Evolutionary conservation across 2,113 vertebrate species (phyloP).

Genomic region (Galemys pyrenaicus): DNA sequence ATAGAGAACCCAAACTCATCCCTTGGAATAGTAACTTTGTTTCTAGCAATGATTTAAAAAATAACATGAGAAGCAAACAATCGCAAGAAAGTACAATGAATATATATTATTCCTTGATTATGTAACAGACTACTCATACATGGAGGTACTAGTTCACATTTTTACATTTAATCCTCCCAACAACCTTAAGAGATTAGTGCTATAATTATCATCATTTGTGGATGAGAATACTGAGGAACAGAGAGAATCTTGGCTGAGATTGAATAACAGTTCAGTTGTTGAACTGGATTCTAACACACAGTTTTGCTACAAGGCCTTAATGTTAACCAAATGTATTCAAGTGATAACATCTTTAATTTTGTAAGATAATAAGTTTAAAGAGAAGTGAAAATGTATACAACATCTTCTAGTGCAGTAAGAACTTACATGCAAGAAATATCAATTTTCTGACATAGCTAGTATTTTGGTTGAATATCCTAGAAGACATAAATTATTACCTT

Average conservation of each 20-base stretch:
- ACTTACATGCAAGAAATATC: conserved; percentile 32
- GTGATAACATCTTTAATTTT: neutral
- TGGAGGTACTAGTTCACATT: neutral
- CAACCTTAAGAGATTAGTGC: neutral
- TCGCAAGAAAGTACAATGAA: neutral
- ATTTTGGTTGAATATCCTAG: conserved; percentile 29
- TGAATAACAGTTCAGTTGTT: neutral
- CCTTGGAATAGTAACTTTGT: neutral
- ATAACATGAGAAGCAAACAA: neutral
- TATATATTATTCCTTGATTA: neutral
- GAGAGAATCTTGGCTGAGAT: neutral
- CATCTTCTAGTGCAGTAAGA: neutral
- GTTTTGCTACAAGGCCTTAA: neutral
- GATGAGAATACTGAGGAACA: neutral
- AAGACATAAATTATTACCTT: conserved; percentile 51
- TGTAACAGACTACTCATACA: neutral
- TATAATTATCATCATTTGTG: neutral
- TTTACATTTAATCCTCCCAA: neutral
- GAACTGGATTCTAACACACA: neutral
- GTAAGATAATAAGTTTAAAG: conserved; percentile 31
- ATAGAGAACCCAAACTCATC: neutral
- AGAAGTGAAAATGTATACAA: neutral
- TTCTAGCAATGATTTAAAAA: neutral
- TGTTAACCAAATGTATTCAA: neutral
- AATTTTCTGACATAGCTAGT: conserved; percentile 27